Evolutionary conservation across 2,797 vertebrate genomes (phyloP), one percentile per base, ranked within the genome.

Genomic region (Neosalanx taihuensis): DNA sequence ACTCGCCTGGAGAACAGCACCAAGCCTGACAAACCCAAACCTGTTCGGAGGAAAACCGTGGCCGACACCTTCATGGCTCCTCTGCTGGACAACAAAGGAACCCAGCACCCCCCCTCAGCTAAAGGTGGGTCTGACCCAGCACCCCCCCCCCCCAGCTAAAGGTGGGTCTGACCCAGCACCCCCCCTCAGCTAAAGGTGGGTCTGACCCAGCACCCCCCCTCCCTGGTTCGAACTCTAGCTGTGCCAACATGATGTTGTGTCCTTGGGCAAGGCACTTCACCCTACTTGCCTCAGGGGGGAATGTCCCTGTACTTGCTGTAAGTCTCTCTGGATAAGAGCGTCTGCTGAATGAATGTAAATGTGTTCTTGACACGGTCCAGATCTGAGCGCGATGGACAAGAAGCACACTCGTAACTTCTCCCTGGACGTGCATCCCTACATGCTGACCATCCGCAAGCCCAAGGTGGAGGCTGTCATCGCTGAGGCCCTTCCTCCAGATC

Each of bases 351-450:
- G 23, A 26, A 26, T 26, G 23, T 26, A 1, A 26, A 26, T 26
- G 23, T 56, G 51, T 56, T 56, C 5, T 75, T 56, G 17, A 5
- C 51, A 17, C 17, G 5, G 17, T 63, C 9, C 64, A 89, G 92
- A 94, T 77, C 31, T 90, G 20, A 80, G 83, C 56, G 86, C 70
- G 31, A 87, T 93, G 70, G 96, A 97, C 75, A 99, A 97, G 89
- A 99, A 99, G 86, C 95, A 96, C 30, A 84, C 93, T 0, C 94
- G 96, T 2, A 98, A 99, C 90, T 96, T 99, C 85, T 97, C 97
- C 29, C 91, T 99, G 91, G 98, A 98, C 64, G 96, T 99, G 73
- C 98, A 99, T 84, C 97, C 98, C 0, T 98, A 98, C 83, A 93
- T 99, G 89, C 92, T 97, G 80, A 95, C 95, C 75, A 91, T 93